These are phyloP conservation scores for Drusus annulatus DNA, from an alignment of 1,140 invertebrate species.

Conservation along the genomic window DNA sequence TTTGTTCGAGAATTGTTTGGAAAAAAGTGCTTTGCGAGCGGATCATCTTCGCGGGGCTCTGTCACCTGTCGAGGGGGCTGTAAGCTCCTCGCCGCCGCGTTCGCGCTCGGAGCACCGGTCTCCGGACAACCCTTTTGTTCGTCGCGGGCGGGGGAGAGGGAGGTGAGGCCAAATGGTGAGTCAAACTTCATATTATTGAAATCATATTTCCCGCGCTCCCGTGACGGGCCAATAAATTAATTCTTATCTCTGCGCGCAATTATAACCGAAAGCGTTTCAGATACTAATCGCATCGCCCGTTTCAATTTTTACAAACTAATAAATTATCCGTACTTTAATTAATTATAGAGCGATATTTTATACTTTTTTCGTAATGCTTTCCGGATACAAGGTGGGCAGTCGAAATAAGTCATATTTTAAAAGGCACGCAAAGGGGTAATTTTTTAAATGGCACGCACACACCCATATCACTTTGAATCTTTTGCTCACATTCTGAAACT, in stretches of 20 bases:
- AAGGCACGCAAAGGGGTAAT: slow-evolving; percentile 35
- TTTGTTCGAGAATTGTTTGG: neutral
- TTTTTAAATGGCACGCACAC: slow-evolving; percentile 39
- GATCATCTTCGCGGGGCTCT: neutral
- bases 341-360: slow-evolving; percentile 39
- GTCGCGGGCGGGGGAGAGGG: too few species aligned
- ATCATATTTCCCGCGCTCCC: neutral
- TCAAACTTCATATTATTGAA: slow-evolving; percentile 8
- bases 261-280: neutral
- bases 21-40: too few species aligned
- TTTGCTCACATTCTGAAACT: too few species aligned
- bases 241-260: slow-evolving; percentile 21
- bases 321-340: slow-evolving; percentile 35
- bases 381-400: slow-evolving; percentile 33
- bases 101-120: neutral
- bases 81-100: too few species aligned
- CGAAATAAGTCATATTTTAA: slow-evolving; percentile 42
- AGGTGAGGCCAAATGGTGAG: neutral
- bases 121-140: too few species aligned
- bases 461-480: neutral
- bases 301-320: slow-evolving; percentile 37
- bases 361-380: slow-evolving; percentile 35
- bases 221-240: neutral
- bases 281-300: slow-evolving; percentile 13
- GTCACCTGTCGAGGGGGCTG: too few species aligned